Base-by-base conservation (phyloP, 2,888 invertebrate species). In the Nomada goodeniana region DNA sequence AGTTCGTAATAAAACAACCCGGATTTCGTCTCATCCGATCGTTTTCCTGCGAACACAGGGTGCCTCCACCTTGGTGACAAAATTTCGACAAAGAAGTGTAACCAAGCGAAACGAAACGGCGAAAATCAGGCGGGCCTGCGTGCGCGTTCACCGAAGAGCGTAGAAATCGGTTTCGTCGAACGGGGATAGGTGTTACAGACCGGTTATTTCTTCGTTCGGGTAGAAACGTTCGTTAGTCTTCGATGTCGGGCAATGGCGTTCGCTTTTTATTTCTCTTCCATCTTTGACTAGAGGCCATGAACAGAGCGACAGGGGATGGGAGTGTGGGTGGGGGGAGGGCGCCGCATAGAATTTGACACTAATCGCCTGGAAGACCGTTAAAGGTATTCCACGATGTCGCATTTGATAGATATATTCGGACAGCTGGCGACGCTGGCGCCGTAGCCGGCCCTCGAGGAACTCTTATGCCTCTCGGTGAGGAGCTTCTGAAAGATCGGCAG, bases 381-480 rank as follows among this genome's bases (percentile, higher is more conserved):
- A 94, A 98, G 96, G 94, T 98, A 98, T 93, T 98, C 98, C 90
- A 98, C 98, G 91, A 98, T 98, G 95, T 98, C 98, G 95, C 98
- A 98, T 94, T 98, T 98, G 90, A 98, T 98, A 83, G 98, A 98
- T 94, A 98, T 98, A 95, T 98, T 98, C 44, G 98, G 98, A 94
- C 98, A 98, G 91, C 98, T 98, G 89, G 98, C 96, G 75, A 98
- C 97, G 87, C 96, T 96, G 47, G 96, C 96, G 52, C 96, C 95
- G 92, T 96, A 96, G 26, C 96, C 95, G 72, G 96, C 95, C 71
- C 96, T 96, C 86, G 96, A 95, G 86, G 96, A 95, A 90, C 94
- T 94, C 89, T 95, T 95, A 90, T 97, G 97, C 84, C 98, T 95
- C 92, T 98, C 98, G 3, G 97, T 97, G 68, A 98, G 95, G n/a